Evolutionary conservation across 1,140 invertebrate species (phyloP).

Genomic region (Muscidifurax raptorellus): DNA sequence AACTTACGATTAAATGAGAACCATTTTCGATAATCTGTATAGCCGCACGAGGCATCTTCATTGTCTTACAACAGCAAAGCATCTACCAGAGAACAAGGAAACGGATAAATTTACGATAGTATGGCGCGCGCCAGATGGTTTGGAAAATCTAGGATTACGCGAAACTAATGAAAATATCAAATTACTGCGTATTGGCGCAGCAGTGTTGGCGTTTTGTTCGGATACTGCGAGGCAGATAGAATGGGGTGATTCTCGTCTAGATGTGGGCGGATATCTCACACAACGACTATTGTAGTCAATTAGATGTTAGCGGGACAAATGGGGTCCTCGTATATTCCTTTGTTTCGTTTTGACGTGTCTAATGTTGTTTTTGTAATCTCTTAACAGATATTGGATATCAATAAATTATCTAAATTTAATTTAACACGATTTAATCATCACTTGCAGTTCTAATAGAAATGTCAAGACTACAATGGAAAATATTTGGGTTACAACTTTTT

Average conservation of each 20-base stretch:
- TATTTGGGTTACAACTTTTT: neutral
- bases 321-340: neutral
- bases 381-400: no score
- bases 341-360: neutral
- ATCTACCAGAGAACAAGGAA: neutral
- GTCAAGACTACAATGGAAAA: neutral
- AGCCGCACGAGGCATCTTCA: neutral
- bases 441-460: no score
- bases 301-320: neutral
- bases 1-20: neutral
- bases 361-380: no score
- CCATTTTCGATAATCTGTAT: neutral
- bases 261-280: neutral
- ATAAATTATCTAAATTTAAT: no score
- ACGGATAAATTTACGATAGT: neutral
- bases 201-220: neutral
- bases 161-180: constrained; percentile 52
- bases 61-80: neutral
- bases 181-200: constrained; percentile 17
- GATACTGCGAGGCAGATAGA: neutral
- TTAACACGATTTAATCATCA: no score
- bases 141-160: constrained; percentile 51
- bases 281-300: neutral
- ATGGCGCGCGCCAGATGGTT: constrained; percentile 33
- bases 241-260: neutral